These are phyloP conservation scores for Palythoa caribaeorum DNA, from an alignment of 92 coral and sea anemone genomes.

Conservation along the genomic window DNA sequence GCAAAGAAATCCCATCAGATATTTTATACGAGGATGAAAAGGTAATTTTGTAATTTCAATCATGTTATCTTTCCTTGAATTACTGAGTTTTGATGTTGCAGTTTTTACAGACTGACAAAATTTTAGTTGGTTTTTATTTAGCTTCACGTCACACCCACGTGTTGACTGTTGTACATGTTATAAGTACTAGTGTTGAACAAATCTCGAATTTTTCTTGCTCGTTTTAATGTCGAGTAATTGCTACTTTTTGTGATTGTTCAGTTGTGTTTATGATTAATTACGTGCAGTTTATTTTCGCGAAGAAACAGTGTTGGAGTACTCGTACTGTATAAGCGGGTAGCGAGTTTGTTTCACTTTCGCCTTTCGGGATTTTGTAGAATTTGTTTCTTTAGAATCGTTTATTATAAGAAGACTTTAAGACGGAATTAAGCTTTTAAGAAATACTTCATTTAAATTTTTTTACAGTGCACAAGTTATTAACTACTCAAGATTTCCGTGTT, in stretches of 20 bases:
- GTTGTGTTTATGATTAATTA: background rate
- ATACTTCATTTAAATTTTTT: no score
- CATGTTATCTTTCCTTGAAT: background rate
- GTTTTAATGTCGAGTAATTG: no score
- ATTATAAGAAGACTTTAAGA: no score
- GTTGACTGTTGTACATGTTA: background rate
- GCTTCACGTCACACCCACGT: background rate
- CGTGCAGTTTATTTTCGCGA: no score
- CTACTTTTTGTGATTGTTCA: background rate
- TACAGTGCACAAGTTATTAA: no score
- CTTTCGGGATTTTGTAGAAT: background rate
- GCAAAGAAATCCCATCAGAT: conserved; percentile 93
- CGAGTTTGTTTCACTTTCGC: background rate
- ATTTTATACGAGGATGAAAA: conserved; percentile 94
- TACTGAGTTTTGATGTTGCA: background rate
- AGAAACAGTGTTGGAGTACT: no score
- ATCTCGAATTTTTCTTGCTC: background rate
- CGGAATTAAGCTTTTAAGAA: no score
- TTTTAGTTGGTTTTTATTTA: background rate
- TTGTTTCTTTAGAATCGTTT: no score
- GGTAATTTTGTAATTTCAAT: conserved; percentile 42
- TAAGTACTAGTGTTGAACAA: background rate
- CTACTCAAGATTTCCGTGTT: no score
- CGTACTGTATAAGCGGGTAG: no score
- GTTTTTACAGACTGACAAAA: background rate